Percentiles rank a stretch among this genome's conserved stretches.
Conservation (phyloP, 2,888 invertebrate species). For the Folsomia candida region DNA sequence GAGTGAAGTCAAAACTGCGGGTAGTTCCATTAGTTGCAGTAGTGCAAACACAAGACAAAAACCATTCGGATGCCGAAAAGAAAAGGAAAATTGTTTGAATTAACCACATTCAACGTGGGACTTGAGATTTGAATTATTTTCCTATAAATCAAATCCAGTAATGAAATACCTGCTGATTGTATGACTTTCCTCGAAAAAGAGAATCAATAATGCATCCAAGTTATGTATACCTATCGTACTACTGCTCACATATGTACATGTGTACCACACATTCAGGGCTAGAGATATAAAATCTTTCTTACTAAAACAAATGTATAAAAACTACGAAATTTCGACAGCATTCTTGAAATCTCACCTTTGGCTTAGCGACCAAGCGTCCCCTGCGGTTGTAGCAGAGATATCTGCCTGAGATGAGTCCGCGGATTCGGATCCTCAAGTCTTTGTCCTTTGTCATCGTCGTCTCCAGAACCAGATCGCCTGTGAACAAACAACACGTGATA, state of each 20-base stretch:
- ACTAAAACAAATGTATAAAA: too few relatives aligned
- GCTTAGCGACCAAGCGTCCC: constrained; percentile 45
- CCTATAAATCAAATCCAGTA: not conserved
- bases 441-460: constrained; percentile 37
- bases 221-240: too few relatives aligned
- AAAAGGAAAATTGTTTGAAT: not conserved
- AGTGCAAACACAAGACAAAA: not conserved
- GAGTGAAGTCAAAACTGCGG: too few relatives aligned
- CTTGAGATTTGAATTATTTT: not conserved
- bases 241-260: too few relatives aligned
- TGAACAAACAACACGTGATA: constrained; percentile 16
- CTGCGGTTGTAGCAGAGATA: constrained; percentile 49
- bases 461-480: constrained; percentile 44
- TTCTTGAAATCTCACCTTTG: constrained; percentile 38
- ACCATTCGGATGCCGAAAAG: not conserved
- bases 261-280: too few relatives aligned
- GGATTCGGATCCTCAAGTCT: constrained; percentile 41
- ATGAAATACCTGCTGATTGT: not conserved
- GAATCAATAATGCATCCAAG: too few relatives aligned
- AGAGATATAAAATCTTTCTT: too few relatives aligned
- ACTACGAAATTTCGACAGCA: too few relatives aligned
- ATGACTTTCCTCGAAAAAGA: not conserved
- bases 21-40: too few relatives aligned
- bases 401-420: constrained; percentile 34
- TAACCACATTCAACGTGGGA: not conserved